Percentiles rank a stretch among this genome's conserved stretches.
phyloP scores from a whole-genome alignment of 1,140 invertebrate genomes.

The Pantala flavescens region DNA sequence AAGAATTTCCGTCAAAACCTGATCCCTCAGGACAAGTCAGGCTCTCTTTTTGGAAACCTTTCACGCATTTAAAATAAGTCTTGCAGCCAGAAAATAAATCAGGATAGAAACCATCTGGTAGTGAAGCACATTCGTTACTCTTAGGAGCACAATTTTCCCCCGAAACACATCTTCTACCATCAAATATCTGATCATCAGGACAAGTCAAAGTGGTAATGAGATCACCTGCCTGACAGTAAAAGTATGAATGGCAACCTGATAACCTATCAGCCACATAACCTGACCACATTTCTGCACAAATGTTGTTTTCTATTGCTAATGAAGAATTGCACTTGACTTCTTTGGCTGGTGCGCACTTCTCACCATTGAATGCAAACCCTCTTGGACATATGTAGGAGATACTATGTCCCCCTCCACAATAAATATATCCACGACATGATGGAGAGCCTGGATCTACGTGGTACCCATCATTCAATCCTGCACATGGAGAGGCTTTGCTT shows the following conservation, averaged over 20 bases:
- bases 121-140: neutral
- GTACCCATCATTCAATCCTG: neutral
- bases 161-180: neutral
- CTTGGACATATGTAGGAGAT: conserved; percentile 3
- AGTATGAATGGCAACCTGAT: conserved; percentile 6
- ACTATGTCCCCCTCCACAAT: neutral
- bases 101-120: conserved; percentile 23
- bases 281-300: neutral
- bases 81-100: conserved; percentile 27
- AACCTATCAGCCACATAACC: neutral
- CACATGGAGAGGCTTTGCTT: neutral
- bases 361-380: neutral
- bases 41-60: conserved; percentile 21
- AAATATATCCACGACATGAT: neutral
- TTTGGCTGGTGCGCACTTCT: neutral
- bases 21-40: conserved; percentile 34
- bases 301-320: neutral
- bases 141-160: neutral
- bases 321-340: neutral
- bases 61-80: conserved; percentile 30
- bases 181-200: neutral
- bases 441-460: neutral
- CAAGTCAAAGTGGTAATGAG: neutral
- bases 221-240: neutral
- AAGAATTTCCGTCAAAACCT: conserved; percentile 40